These are phyloP conservation scores for Dicrurus megarhynchus DNA, from an alignment of 2,113 vertebrate genomes.

Conservation along the genomic window DNA sequence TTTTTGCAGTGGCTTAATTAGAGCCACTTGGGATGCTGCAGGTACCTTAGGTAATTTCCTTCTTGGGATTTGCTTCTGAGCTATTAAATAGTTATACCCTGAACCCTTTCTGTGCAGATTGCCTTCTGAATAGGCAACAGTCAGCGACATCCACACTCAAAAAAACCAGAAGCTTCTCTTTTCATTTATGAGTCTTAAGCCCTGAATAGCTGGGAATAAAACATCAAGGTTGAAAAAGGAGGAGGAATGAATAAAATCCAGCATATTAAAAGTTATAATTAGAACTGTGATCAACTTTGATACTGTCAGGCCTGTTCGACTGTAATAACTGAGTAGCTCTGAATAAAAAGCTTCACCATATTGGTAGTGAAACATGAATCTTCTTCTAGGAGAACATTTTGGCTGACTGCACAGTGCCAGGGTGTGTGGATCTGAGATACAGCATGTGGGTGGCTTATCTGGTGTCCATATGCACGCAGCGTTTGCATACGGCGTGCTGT, in stretches of 20 bases:
- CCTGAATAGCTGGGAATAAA: constrained; percentile 39
- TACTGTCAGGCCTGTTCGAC: constrained; percentile 21
- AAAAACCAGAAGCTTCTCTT: not conserved
- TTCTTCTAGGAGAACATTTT: not conserved
- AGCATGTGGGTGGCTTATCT: not conserved
- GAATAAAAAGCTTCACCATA: constrained; percentile 25
- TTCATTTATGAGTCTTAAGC: not conserved
- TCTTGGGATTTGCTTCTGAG: not conserved
- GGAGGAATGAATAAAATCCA: constrained; percentile 60
- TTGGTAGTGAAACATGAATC: constrained; percentile 13
- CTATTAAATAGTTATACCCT: not conserved
- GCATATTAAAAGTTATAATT: constrained; percentile 55
- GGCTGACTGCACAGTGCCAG: not conserved
- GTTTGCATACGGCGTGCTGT: not conserved
- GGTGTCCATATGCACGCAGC: not conserved
- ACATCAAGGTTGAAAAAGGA: constrained; percentile 43
- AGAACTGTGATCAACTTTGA: constrained; percentile 29
- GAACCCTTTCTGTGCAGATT: not conserved
- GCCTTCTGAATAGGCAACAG: not conserved
- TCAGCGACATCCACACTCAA: not conserved
- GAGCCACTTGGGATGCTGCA: not conserved
- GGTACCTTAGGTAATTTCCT: not conserved
- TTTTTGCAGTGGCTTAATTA: not conserved
- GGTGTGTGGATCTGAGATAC: not conserved
- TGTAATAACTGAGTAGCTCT: not conserved